phyloP scores from a whole-genome alignment of 2,113 vertebrate genomes.

The Silurus glanis region DNA sequence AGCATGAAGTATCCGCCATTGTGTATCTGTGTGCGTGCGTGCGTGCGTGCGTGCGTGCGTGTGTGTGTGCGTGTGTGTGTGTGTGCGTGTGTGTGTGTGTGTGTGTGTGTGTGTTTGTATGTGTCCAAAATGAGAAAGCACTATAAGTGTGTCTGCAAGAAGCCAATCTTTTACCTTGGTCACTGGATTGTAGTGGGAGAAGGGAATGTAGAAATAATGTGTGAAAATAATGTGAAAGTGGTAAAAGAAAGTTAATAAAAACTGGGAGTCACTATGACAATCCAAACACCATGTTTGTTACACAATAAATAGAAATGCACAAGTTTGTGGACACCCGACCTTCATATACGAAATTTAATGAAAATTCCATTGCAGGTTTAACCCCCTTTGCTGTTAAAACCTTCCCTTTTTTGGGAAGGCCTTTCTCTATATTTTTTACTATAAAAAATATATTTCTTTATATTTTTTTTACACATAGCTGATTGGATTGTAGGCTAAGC shows the following conservation, averaged over 20 bases:
- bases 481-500: not conserved
- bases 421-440: not conserved
- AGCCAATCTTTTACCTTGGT: constrained; percentile 21
- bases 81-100: constrained; percentile 13
- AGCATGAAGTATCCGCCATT: constrained; percentile 36
- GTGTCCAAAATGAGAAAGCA: constrained; percentile 1
- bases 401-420: not conserved
- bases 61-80: constrained; percentile 24
- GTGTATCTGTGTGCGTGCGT: constrained; percentile 13
- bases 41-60: not conserved
- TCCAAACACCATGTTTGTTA: not conserved
- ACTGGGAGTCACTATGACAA: not conserved
- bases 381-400: not conserved
- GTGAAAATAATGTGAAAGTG: too few species aligned
- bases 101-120: constrained; percentile 9
- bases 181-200: not conserved
- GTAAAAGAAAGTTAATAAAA: not conserved
- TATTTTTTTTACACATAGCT: too few species aligned
- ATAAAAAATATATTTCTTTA: too few species aligned
- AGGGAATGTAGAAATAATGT: not conserved
- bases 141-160: not conserved
- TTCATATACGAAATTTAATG: not conserved
- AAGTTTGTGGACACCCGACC: not conserved
- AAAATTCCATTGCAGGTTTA: not conserved
- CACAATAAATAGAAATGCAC: not conserved